Conservation (phyloP, 1,140 invertebrate genomes). For the Hycleus cichorii region DNA sequence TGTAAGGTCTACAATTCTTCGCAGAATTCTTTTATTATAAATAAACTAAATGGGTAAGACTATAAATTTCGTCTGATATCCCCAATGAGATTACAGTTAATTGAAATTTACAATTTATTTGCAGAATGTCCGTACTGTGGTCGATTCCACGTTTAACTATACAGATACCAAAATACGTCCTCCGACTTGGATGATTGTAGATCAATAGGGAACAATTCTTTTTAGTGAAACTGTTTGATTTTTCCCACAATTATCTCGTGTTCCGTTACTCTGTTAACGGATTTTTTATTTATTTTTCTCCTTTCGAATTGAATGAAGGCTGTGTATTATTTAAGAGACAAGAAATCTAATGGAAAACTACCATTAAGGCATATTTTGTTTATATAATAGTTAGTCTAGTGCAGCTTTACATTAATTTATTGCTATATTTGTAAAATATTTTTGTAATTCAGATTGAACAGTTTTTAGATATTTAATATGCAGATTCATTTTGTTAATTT, state of each 20-base stretch:
- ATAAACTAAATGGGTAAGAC: too few species aligned
- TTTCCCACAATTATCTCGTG: neutral
- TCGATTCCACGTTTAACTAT: slow-evolving; percentile 68
- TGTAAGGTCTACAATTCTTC: slow-evolving; percentile 19
- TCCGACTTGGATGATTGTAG: slow-evolving; percentile 50
- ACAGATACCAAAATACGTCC: slow-evolving; percentile 68
- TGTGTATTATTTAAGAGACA: slow-evolving; percentile 24
- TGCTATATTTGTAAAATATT: too few species aligned
- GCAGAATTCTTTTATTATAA: too few species aligned
- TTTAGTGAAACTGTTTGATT: slow-evolving; percentile 2
- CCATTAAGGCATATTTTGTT: too few species aligned
- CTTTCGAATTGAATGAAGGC: slow-evolving; percentile 13
- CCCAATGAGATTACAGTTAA: too few species aligned
- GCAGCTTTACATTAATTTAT: too few species aligned
- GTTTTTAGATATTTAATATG: too few species aligned
- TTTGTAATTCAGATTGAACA: too few species aligned
- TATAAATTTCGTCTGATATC: neutral
- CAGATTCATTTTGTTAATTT: too few species aligned
- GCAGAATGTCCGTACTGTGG: slow-evolving; percentile 65
- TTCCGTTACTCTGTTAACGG: neutral
- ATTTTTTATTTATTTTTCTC: slow-evolving; percentile 7
- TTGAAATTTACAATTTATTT: slow-evolving; percentile 34
- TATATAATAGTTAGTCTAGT: too few species aligned
- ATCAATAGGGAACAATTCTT: neutral
- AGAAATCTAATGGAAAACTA: too few species aligned